Evolutionary conservation across 2,113 vertebrate genomes (phyloP), one percentile per base, ranked within the genome.

Genomic region (Capreolus pygargus): DNA sequence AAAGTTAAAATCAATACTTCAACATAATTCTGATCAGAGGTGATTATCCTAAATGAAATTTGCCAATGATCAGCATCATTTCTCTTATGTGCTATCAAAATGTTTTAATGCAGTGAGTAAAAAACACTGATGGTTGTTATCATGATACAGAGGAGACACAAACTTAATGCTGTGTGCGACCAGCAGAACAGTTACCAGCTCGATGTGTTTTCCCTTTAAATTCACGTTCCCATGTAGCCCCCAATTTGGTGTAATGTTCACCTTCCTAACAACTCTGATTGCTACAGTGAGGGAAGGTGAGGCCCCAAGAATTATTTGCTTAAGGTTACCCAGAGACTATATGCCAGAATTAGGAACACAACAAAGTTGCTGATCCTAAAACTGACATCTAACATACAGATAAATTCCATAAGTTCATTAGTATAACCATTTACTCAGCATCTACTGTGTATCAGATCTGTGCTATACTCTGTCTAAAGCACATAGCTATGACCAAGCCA

Each of bases 1-100:
- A 96, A 95, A 45, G 36, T 79, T 52, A 87, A 94, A 86, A 57
- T 74, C 58, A 89, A 83, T 14, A 95, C 28, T 28, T 58, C 33
- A 82, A 79, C 4, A 43, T 33, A 76, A 95, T 96, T 58, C 28
- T 86, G 43, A 23, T 79, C 57, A 25, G 67, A 90, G 33, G 21
- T 93, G 58, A 91, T 95, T 91, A 79, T 92, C 28, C 13, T 85
- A 70, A 58, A 45, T 86, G 39, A 96, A 76, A 93, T 91, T 61
- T 93, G 60, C 89, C 54, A 91, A 79, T 52, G 83, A 96, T 60
- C 6, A 89, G 45, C n/a, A 83, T 54, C 4, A 70, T 92, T 82
- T 70, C 58, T 33, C 54, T 45, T 1, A 3, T 28, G 84, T 54
- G 28, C 27, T 86, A 83, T 57, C 54, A 93, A 97, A 93, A 83